Conservation (phyloP, 1,140 invertebrate species). For the Tetraneura akinire region DNA sequence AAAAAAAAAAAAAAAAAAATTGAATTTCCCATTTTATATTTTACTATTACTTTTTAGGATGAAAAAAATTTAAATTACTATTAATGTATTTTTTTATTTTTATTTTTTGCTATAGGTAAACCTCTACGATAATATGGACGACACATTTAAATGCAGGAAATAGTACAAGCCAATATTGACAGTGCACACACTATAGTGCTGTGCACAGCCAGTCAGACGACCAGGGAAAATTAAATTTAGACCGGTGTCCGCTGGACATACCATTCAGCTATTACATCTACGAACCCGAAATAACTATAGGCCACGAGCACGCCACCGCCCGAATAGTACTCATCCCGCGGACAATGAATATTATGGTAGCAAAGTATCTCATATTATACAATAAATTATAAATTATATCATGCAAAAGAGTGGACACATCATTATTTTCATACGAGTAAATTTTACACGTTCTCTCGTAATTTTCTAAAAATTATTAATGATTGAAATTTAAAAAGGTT, state of each 20-base stretch:
- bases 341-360: neutral
- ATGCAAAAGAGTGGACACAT: neutral
- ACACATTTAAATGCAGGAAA: conserved; percentile 24
- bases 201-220: conserved; percentile 14
- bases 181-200: conserved; percentile 1
- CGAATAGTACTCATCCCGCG: neutral
- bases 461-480: no score
- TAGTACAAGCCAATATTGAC: conserved; percentile 36
- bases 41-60: no score
- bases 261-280: conserved; percentile 45
- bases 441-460: conserved; percentile 5
- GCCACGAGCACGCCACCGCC: neutral
- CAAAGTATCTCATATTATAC: neutral
- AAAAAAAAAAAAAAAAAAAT: no score
- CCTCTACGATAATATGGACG: no score
- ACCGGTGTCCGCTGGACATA: conserved; percentile 47
- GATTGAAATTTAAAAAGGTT: no score
- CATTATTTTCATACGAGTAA: neutral
- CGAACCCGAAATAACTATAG: conserved; percentile 43
- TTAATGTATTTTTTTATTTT: no score
- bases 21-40: no score
- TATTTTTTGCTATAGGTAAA: no score
- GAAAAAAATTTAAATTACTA: no score
- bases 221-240: conserved; percentile 50
- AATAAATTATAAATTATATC: no score